A percentile compares a stretch with the other conserved stretches of the same genome.
phyloP scores from a whole-genome alignment of 1,140 invertebrate species.

The silkworm (Bombyx mori) region ASM3026992v2 NC_085108.1:3812001-3812500 shows the following conservation, averaged over 20 bases:
- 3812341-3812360: slow-evolving; percentile 4
- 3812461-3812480: too few species aligned
- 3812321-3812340: slow-evolving; percentile 39
- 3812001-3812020: too few species aligned
- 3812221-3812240: slow-evolving; percentile 35
- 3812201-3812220: slow-evolving; percentile 19
- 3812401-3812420: too few species aligned
- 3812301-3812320: slow-evolving; percentile 59
- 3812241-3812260: slow-evolving; percentile 46
- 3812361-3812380: neutral
- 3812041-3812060: too few species aligned
- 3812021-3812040: too few species aligned
- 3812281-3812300: slow-evolving; percentile 64
- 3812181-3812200: slow-evolving; percentile 1
- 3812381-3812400: too few species aligned
- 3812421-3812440: too few species aligned
- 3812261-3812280: slow-evolving; percentile 67
- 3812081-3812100: slow-evolving; percentile 2
- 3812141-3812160: slow-evolving; percentile 43
- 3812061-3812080: too few species aligned
- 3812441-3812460: too few species aligned
- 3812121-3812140: slow-evolving; percentile 46
- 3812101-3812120: slow-evolving; percentile 59
- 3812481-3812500: too few species aligned
- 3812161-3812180: slow-evolving; percentile 55